Evolutionary conservation across 2,888 invertebrate genomes (phyloP).

Genomic region (Drosophila cyrtoloma): DNA sequence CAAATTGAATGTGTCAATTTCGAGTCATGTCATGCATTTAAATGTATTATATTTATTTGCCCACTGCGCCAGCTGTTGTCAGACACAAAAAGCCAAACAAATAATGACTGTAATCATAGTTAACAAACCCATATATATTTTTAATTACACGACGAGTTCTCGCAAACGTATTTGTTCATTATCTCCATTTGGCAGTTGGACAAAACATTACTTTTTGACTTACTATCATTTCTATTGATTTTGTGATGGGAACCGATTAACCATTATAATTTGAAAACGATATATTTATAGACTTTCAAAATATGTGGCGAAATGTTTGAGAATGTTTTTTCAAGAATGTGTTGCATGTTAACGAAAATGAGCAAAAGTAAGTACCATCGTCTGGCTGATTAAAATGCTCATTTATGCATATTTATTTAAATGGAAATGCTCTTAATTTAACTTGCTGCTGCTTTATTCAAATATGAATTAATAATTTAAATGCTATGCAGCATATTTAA

Average conservation of each 20-base stretch:
- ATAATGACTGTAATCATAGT: conserved; percentile 47
- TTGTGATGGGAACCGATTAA: background rate
- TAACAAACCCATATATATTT: conserved; percentile 34
- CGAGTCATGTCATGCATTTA: conserved; percentile 63
- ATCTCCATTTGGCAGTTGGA: background rate
- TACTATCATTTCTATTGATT: background rate
- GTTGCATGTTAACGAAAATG: conserved; percentile 29
- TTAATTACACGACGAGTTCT: conserved; percentile 38
- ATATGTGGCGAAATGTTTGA: background rate
- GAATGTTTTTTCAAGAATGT: conserved; percentile 2
- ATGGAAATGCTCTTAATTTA: conserved; percentile 77
- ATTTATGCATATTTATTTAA: conserved; percentile 76
- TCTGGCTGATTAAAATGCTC: conserved; percentile 50
- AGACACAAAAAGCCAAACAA: conserved; percentile 36
- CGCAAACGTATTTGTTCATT: background rate
- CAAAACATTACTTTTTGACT: background rate
- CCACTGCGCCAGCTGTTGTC: conserved; percentile 59
- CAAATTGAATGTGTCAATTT: conserved; percentile 76
- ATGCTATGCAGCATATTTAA: conserved; percentile 66
- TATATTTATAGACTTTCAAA: background rate
- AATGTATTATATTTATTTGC: conserved; percentile 64
- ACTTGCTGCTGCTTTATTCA: conserved; percentile 70
- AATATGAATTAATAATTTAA: conserved; percentile 77
- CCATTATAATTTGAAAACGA: too few relatives aligned
- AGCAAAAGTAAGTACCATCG: conserved; percentile 34